Evolutionary conservation across 2,888 invertebrate species (phyloP).

Genomic region (Thymelicus acteon): DNA sequence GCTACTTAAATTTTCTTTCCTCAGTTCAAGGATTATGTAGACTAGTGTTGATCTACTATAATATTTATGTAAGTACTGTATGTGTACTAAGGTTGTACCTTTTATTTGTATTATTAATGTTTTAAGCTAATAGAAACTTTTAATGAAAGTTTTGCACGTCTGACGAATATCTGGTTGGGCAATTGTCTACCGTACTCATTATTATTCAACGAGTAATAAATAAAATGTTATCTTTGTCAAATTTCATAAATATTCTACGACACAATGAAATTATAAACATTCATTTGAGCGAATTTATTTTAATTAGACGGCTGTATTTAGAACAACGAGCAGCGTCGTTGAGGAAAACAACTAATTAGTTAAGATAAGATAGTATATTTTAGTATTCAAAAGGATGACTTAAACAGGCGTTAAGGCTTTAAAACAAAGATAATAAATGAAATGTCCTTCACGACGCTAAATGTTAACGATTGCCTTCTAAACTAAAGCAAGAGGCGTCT

Average conservation of each 20-base stretch:
- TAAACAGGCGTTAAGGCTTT: too few relatives aligned
- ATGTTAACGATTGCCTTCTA: too few relatives aligned
- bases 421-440: too few relatives aligned
- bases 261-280: constrained; percentile 20
- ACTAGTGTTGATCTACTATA: too few relatives aligned
- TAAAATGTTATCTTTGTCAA: constrained; percentile 24
- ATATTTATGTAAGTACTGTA: too few relatives aligned
- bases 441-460: too few relatives aligned
- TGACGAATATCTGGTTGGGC: too few relatives aligned
- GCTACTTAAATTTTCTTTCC: background rate
- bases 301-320: background rate
- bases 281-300: constrained; percentile 10
- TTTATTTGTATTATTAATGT: too few relatives aligned
- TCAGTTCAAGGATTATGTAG: background rate
- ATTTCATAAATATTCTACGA: constrained; percentile 28
- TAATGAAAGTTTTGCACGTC: too few relatives aligned
- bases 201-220: constrained; percentile 14
- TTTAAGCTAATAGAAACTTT: too few relatives aligned
- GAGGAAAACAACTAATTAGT: background rate
- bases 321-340: background rate
- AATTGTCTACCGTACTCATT: background rate
- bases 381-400: background rate
- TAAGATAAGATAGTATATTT: constrained; percentile 1
- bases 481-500: too few relatives aligned
- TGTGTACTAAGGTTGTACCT: too few relatives aligned